Conservation (phyloP, 1,140 invertebrate genomes). For the Drosophila pruinosa region DNA sequence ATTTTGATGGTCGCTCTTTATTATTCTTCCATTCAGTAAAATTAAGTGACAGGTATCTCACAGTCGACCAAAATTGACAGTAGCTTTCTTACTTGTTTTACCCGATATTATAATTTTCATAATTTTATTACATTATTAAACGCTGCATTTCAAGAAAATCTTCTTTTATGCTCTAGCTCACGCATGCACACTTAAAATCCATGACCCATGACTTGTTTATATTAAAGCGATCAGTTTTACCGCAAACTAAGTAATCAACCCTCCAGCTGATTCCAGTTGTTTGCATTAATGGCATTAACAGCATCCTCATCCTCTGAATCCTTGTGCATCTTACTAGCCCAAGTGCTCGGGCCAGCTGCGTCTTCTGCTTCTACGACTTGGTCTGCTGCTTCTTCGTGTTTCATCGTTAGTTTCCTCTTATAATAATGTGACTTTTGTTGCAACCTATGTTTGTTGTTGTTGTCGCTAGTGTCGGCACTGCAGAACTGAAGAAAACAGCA, state of each 20-base stretch:
- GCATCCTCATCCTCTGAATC: conserved; percentile 18
- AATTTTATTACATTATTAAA: too few relatives aligned
- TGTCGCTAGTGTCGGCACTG: conserved; percentile 50
- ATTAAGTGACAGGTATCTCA: too few relatives aligned
- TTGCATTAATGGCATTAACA: conserved; percentile 29
- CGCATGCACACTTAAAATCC: conserved; percentile 20
- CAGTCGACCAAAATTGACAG: too few relatives aligned
- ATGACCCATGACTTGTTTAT: conserved; percentile 10
- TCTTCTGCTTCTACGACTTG: neutral
- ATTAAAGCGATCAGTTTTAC: conserved; percentile 26
- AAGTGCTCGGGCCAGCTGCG: conserved; percentile 1
- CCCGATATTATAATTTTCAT: too few relatives aligned
- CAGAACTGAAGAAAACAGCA: too few relatives aligned
- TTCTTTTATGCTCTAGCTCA: too few relatives aligned
- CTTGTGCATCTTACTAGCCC: too few relatives aligned
- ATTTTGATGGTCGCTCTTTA: too few relatives aligned
- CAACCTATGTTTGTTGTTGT: conserved; percentile 37
- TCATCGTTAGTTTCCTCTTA: conserved; percentile 26
- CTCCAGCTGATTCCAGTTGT: conserved; percentile 4
- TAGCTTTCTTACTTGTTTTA: too few relatives aligned
- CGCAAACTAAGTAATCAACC: conserved; percentile 6
- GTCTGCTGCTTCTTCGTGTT: neutral
- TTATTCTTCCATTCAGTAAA: too few relatives aligned
- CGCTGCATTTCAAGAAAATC: too few relatives aligned
- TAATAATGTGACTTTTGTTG: conserved; percentile 25